Conservation (phyloP, 2,888 invertebrate genomes). For the Chydorus sphaericus region DNA sequence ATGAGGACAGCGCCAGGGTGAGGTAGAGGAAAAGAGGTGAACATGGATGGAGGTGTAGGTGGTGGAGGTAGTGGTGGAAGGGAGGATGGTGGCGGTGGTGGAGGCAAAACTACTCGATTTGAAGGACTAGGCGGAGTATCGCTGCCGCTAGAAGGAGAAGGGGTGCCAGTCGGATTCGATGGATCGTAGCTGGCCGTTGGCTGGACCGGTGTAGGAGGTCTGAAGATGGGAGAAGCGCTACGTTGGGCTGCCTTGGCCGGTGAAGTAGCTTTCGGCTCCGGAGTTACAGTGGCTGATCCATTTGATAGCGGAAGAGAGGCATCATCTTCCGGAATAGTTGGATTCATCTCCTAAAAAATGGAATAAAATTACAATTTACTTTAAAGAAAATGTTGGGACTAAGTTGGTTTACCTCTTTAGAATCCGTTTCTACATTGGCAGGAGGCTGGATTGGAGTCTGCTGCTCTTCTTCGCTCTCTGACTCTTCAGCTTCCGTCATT, state of each 20-base stretch:
- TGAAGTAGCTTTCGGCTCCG: too few relatives aligned
- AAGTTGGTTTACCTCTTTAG: constrained; percentile 36
- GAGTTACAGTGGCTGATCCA: too few relatives aligned
- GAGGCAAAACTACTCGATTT: constrained; percentile 13
- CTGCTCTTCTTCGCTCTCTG: neutral
- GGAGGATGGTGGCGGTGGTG: constrained; percentile 29
- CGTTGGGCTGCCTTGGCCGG: constrained; percentile 10
- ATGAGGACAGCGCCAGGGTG: constrained; percentile 8
- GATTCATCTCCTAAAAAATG: too few relatives aligned
- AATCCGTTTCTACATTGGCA: constrained; percentile 35
- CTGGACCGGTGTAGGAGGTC: neutral
- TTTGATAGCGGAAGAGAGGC: neutral
- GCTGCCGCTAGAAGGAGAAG: constrained; percentile 38
- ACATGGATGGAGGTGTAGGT: constrained; percentile 4
- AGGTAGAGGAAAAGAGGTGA: neutral
- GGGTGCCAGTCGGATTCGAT: constrained; percentile 75
- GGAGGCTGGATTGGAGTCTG: constrained; percentile 48
- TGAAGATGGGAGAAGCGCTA: constrained; percentile 3
- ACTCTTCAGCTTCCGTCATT: neutral
- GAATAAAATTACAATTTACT: neutral
- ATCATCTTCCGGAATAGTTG: neutral
- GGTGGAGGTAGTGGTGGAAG: constrained; percentile 39
- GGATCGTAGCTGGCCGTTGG: constrained; percentile 52
- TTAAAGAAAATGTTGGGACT: too few relatives aligned
- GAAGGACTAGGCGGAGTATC: neutral